Base-by-base conservation (phyloP, 2,888 invertebrate species). In the Zeuzera pyrina region DNA sequence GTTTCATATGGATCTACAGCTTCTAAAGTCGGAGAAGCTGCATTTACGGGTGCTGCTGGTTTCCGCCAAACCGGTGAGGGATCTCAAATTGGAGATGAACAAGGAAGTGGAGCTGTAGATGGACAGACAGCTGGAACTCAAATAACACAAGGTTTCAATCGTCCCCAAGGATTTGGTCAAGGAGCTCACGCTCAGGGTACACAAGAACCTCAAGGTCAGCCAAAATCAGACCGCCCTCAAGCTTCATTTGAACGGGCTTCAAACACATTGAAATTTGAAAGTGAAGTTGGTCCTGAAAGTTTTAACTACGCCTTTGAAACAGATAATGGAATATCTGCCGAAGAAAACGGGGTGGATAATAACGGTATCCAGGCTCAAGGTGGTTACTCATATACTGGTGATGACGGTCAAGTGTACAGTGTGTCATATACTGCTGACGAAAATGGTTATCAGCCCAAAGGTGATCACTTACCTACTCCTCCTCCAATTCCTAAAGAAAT, bases 11-110 rank as follows among this genome's bases (percentile, higher is more conserved):
- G 83, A n/a, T 81, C 79, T 3, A 54, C 50, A 1, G 47, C 68
- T 33, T 81, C 81, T 1, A 83, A 70, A 60, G 83, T 83, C 7
- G 83, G 83, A 12, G 68, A 66, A 8, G 81, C 78, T 3, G 83
- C 79, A 0, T 83, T 83, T 34, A 11, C 33, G 1, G 36, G 52
- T 2, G 25, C 41, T 4, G 45, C 50, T 33, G 59, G 52, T 5
- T 55, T 56, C 36, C 50, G 47, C 27, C 40, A 34, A 8, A 14
- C 29, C 23, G 24, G 25, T 12, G 30, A 35, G 11, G 25, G 30
- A 2, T 14, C 22, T 14, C 33, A 43, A 30, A 30, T 29, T 13
- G 19, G 19, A 19, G 5, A 6, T 4, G 8, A 19, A 5, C 5
- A 19, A 6, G 5, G 5, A 5, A 8, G 8, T 8, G 5, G 8